Conservation (phyloP, 2,113 vertebrate species). For the Spilogale gracilis region DNA sequence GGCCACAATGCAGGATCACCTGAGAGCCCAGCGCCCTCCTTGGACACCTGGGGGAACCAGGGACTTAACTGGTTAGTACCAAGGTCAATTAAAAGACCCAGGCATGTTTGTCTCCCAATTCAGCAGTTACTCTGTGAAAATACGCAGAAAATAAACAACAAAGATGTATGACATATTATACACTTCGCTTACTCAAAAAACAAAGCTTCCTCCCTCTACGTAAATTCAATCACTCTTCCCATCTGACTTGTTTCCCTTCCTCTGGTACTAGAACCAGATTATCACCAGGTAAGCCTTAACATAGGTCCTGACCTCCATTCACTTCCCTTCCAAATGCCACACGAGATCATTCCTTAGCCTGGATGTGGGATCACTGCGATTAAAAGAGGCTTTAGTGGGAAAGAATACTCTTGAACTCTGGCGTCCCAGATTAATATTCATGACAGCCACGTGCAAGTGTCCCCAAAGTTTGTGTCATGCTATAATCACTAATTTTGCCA, state of each 20-base stretch:
- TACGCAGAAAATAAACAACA: not conserved
- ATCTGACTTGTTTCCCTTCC: not conserved
- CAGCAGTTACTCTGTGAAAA: not conserved
- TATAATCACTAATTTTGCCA: not conserved
- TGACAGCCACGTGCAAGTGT: not conserved
- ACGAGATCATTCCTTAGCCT: not conserved
- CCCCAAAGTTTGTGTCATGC: not conserved
- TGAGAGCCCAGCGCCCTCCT: no score
- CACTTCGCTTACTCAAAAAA: slow-evolving; percentile 24
- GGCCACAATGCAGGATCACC: not conserved
- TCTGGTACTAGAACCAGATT: not conserved
- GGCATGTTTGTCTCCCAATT: not conserved
- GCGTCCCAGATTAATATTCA: not conserved
- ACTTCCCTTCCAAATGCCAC: not conserved
- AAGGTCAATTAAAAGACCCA: not conserved
- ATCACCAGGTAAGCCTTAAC: not conserved
- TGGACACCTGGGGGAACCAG: not conserved
- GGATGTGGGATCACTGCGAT: not conserved
- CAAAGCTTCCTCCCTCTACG: not conserved
- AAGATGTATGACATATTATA: not conserved
- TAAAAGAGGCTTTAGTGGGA: not conserved
- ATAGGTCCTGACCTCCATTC: not conserved
- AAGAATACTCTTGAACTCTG: not conserved
- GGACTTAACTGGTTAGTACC: not conserved
- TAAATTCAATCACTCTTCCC: not conserved